phyloP scores from a whole-genome alignment of 2,888 invertebrate species.

The Notodonta ziczac region DNA sequence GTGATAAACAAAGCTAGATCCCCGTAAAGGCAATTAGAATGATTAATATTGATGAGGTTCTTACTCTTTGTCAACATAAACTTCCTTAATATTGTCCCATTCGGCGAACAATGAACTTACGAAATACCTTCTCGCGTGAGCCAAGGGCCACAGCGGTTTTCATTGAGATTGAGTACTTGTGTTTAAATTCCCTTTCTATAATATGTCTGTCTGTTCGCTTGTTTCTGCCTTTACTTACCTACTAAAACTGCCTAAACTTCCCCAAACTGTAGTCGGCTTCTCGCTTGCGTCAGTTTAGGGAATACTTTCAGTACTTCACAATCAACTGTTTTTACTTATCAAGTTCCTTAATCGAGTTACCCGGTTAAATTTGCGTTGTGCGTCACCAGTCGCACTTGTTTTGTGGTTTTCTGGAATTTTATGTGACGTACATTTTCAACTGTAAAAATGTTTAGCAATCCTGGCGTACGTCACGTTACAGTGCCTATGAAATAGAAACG shows the following conservation, averaged over 20 bases:
- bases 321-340: constrained; percentile 11
- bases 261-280: too few relatives aligned
- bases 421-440: background rate
- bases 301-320: background rate
- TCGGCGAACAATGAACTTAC: background rate
- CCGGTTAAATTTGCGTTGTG: too few relatives aligned
- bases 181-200: background rate
- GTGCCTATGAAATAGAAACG: background rate
- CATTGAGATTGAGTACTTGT: background rate
- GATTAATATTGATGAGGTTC: background rate
- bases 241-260: too few relatives aligned
- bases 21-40: background rate
- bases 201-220: background rate
- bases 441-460: background rate
- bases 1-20: background rate
- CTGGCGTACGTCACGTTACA: background rate
- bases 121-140: constrained; percentile 1
- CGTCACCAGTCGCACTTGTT: too few relatives aligned
- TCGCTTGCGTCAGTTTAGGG: too few relatives aligned
- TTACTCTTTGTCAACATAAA: background rate
- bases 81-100: background rate
- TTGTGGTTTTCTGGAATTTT: too few relatives aligned
- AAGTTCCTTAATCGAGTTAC: too few relatives aligned
- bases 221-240: too few relatives aligned
- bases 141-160: constrained; percentile 2